These are phyloP conservation scores for Frankliniella intonsa DNA, from an alignment of 2,888 invertebrate species.

Conservation along the genomic window DNA sequence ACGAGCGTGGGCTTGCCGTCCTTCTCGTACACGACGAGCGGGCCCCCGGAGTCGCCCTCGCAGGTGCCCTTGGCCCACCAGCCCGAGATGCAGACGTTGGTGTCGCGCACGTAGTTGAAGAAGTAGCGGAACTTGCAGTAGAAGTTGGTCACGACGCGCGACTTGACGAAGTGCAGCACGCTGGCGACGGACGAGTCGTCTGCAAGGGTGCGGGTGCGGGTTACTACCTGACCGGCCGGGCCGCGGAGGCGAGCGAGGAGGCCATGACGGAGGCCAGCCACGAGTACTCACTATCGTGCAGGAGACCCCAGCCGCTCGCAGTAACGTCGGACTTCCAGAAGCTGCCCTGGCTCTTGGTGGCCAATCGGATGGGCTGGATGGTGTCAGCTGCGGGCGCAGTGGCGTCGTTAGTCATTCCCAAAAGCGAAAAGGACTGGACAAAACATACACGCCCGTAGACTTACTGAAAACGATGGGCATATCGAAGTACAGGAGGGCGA, in stretches of 20 bases:
- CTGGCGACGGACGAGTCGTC: not conserved
- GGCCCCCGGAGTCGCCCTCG: conserved; percentile 11
- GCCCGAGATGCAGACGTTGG: conserved; percentile 7
- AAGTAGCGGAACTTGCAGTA: not conserved
- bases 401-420: not conserved
- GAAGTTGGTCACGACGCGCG: not conserved
- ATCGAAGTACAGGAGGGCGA: conserved; percentile 40
- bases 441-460: not conserved
- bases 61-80: conserved; percentile 22
- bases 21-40: conserved; percentile 28
- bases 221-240: too few species aligned
- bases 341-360: not conserved
- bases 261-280: not conserved
- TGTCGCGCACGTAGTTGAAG: not conserved
- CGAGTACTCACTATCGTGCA: not conserved
- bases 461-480: not conserved
- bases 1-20: conserved; percentile 29
- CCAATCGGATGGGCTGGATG: not conserved
- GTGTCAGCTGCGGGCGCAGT: not conserved
- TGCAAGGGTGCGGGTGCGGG: not conserved
- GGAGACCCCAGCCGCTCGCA: not conserved
- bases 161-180: conserved; percentile 6
- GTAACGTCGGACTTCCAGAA: not conserved
- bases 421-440: not conserved
- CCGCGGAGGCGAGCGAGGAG: not conserved